Percentiles rank a stretch among this genome's conserved stretches.
These are phyloP conservation scores for Luperina nickerlii DNA, from an alignment of 2,888 invertebrate species.

Conservation along the genomic window DNA sequence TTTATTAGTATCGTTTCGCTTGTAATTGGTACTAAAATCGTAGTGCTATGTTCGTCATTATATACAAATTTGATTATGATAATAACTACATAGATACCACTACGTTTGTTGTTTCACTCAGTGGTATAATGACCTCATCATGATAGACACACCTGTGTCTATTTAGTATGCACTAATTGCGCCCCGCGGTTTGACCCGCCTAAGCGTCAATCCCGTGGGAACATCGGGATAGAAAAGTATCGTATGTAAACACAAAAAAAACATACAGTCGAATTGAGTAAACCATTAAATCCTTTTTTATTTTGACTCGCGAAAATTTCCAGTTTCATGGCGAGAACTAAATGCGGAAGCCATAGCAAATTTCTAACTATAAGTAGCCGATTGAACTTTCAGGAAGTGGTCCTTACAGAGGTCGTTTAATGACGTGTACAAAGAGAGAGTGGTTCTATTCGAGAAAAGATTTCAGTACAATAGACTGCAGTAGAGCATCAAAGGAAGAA, in stretches of 20 bases:
- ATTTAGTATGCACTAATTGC: too few relatives aligned
- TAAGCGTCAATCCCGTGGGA: too few relatives aligned
- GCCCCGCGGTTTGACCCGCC: too few relatives aligned
- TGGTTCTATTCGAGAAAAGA: constrained; percentile 15
- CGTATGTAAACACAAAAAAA: too few relatives aligned
- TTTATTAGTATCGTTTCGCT: constrained; percentile 14
- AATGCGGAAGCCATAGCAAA: neutral
- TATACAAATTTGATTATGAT: constrained; percentile 3
- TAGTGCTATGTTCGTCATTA: constrained; percentile 18
- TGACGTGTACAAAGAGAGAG: constrained; percentile 26
- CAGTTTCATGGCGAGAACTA: too few relatives aligned
- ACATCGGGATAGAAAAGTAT: too few relatives aligned
- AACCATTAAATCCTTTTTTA: too few relatives aligned
- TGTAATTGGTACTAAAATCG: constrained; percentile 31
- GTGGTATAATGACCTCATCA: neutral
- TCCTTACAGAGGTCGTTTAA: neutral
- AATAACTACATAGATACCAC: neutral
- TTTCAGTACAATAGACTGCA: constrained; percentile 24
- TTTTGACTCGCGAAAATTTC: too few relatives aligned
- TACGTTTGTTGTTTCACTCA: neutral
- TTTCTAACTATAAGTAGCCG: neutral
- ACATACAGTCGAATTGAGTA: too few relatives aligned
- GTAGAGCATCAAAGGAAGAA: constrained; percentile 12
- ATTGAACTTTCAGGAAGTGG: neutral
- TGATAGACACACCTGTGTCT: neutral